A percentile compares a stretch with the other conserved stretches of the same genome.
phyloP scores from a whole-genome alignment of 2,797 vertebrate genomes.

The Enteromius anoplus region DNA sequence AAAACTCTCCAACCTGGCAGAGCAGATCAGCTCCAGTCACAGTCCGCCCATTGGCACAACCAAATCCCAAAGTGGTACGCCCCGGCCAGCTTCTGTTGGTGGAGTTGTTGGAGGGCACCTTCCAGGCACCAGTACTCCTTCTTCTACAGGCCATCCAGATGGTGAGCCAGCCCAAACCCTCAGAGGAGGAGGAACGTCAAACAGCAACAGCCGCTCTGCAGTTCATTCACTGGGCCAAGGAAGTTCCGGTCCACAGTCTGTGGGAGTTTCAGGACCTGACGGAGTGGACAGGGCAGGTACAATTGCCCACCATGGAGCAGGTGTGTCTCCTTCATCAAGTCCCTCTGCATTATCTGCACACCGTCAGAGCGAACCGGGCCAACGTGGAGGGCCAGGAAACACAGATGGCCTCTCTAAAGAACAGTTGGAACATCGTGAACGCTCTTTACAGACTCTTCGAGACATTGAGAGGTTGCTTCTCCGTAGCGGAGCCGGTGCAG shows the following conservation, averaged over 20 bases:
- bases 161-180: conserved; percentile 74
- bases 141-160: conserved; percentile 76
- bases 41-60: conserved; percentile 85
- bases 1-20: conserved; percentile 82
- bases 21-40: conserved; percentile 82
- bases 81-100: conserved; percentile 74
- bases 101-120: conserved; percentile 68
- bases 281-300: conserved; percentile 65
- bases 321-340: conserved; percentile 69
- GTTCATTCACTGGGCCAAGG: conserved; percentile 66
- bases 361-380: conserved; percentile 73
- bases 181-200: conserved; percentile 62
- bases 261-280: conserved; percentile 60
- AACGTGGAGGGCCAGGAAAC: conserved; percentile 69
- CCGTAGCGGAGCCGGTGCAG: conserved; percentile 78
- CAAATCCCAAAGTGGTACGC: conserved; percentile 83
- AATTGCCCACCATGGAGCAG: conserved; percentile 65
- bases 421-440: conserved; percentile 95
- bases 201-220: conserved; percentile 64
- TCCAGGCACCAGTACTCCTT: conserved; percentile 70
- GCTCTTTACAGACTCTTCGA: conserved; percentile 92
- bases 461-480: conserved; percentile 94
- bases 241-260: conserved; percentile 57
- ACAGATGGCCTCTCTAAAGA: conserved; percentile 90
- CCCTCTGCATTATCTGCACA: conserved; percentile 75